These are phyloP conservation scores for Drosophila phalerata DNA, from an alignment of 2,888 invertebrate species.

Conservation along the genomic window DNA sequence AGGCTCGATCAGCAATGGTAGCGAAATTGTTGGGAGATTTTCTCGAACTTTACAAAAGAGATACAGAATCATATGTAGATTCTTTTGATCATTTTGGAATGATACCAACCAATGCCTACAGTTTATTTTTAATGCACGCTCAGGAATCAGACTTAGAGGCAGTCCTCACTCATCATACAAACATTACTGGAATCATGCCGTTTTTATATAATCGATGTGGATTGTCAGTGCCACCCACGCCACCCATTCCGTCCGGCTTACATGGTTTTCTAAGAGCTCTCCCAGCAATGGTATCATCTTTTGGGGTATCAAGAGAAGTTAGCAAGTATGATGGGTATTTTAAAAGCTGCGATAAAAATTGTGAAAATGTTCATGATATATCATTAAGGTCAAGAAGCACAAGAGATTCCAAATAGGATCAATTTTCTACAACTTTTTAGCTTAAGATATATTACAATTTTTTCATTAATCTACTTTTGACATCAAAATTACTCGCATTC, in stretches of 20 bases:
- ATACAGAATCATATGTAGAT: slow-evolving; percentile 92
- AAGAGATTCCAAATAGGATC: slow-evolving; percentile 38
- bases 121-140: slow-evolving; percentile 88
- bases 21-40: slow-evolving; percentile 94
- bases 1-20: slow-evolving; percentile 93
- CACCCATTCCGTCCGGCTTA: slow-evolving; percentile 85
- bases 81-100: slow-evolving; percentile 88
- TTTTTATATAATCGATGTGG: slow-evolving; percentile 85
- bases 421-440: slow-evolving; percentile 7
- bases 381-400: slow-evolving; percentile 47
- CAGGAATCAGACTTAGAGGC: slow-evolving; percentile 84
- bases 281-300: slow-evolving; percentile 83
- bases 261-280: slow-evolving; percentile 85
- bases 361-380: slow-evolving; percentile 51
- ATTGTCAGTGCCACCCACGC: slow-evolving; percentile 81
- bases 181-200: slow-evolving; percentile 84
- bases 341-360: slow-evolving; percentile 64
- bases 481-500: slow-evolving; percentile 54
- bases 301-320: slow-evolving; percentile 73
- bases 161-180: slow-evolving; percentile 84
- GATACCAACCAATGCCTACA: slow-evolving; percentile 87
- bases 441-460: slow-evolving; percentile 13
- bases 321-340: slow-evolving; percentile 79
- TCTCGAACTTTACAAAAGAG: slow-evolving; percentile 92
- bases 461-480: slow-evolving; percentile 33